Conservation (phyloP, 2,113 vertebrate genomes). For the Candoia aspera region DNA sequence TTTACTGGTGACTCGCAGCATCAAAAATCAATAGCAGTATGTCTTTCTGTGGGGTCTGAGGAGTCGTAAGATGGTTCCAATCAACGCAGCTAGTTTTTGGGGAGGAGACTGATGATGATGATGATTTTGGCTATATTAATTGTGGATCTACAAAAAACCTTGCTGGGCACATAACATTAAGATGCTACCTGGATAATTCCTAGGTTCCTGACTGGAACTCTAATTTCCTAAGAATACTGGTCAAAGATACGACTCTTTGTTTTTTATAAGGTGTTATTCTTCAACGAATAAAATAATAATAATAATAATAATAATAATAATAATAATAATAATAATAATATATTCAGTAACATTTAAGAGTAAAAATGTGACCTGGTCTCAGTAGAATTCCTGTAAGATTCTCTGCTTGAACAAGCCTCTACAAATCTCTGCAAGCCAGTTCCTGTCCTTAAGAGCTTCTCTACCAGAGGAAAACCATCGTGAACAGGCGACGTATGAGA, state of each 20-base stretch:
- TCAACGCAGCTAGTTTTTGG: background rate
- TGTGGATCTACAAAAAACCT: too few species aligned
- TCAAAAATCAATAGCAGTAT: background rate
- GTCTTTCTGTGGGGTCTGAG: background rate
- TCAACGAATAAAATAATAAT: background rate
- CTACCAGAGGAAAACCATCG: background rate
- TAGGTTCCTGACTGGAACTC: too few species aligned
- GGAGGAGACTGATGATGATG: too few species aligned
- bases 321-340: background rate
- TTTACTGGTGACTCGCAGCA: background rate
- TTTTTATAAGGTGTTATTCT: background rate
- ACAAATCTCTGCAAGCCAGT: background rate
- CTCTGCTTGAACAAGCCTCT: background rate
- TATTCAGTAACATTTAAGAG: background rate
- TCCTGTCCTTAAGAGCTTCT: background rate
- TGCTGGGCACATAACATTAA: too few species aligned
- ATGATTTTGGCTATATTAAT: too few species aligned
- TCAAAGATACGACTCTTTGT: too few species aligned
- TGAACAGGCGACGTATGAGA: background rate
- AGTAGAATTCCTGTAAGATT: background rate
- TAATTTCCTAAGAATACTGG: too few species aligned
- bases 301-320: background rate
- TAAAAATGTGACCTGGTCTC: background rate
- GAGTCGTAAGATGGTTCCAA: background rate
- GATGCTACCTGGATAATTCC: too few species aligned